Conservation (phyloP, 2,888 invertebrate genomes). For the Heliconius charithonia region DNA sequence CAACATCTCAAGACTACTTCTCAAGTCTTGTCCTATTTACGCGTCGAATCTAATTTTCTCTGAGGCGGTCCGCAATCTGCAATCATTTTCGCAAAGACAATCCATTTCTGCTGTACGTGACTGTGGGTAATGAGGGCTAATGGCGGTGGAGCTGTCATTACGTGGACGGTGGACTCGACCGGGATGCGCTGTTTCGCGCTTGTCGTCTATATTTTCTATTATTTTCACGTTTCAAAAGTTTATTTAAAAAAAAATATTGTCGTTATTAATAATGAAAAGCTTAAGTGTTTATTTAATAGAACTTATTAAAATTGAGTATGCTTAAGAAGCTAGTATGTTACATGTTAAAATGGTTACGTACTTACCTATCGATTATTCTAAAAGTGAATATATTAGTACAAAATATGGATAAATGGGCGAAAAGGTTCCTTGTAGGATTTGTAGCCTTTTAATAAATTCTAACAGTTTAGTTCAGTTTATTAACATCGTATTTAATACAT, state of each 20-base stretch:
- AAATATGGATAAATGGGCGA: too few relatives aligned
- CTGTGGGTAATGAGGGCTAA: conserved; percentile 80
- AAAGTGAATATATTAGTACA: too few relatives aligned
- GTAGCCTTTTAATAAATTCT: too few relatives aligned
- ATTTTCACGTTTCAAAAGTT: conserved; percentile 7
- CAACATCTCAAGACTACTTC: conserved; percentile 47
- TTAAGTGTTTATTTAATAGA: not conserved
- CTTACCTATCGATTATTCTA: too few relatives aligned
- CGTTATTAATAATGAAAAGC: not conserved
- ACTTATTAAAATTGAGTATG: not conserved
- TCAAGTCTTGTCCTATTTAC: conserved; percentile 68
- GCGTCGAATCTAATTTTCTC: conserved; percentile 80
- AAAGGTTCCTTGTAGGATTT: too few relatives aligned
- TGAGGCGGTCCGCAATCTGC: conserved; percentile 80
- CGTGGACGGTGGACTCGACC: conserved; percentile 57
- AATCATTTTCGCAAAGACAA: conserved; percentile 83
- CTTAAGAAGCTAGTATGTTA: too few relatives aligned
- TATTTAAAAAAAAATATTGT: not conserved
- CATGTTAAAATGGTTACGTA: too few relatives aligned
- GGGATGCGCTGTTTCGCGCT: conserved; percentile 49
- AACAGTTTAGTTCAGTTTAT: too few relatives aligned
- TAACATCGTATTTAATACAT: too few relatives aligned
- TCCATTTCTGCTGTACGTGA: conserved; percentile 82
- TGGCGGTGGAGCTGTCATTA: conserved; percentile 77
- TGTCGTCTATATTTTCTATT: conserved; percentile 22